A percentile compares a stretch with the other conserved stretches of the same genome.
phyloP scores from a whole-genome alignment of 1,140 invertebrate genomes.

The Leptinotarsa texana region DNA sequence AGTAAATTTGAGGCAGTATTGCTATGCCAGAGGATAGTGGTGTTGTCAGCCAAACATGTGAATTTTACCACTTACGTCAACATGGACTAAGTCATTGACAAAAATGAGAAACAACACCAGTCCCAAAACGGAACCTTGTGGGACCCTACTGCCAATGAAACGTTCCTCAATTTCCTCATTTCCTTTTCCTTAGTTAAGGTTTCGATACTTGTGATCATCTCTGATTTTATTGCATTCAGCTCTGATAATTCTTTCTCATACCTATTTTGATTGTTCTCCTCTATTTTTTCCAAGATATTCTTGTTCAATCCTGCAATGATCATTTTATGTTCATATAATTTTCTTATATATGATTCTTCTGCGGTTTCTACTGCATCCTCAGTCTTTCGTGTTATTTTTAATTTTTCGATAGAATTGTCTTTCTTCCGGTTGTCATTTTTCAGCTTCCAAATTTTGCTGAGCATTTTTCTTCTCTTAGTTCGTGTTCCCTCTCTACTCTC shows the following conservation, averaged over 20 bases:
- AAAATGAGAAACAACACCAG: no score
- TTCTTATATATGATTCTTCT: neutral
- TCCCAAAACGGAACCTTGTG: no score
- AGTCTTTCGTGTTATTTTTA: neutral
- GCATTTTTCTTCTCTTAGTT: constrained; percentile 1
- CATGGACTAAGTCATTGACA: no score
- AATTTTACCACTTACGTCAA: no score
- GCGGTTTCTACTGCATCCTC: neutral
- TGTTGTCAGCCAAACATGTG: no score
- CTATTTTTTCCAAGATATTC: neutral
- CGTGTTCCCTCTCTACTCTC: neutral
- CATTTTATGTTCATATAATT: neutral
- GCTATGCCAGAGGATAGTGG: no score
- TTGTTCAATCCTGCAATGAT: constrained; percentile 1
- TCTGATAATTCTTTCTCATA: neutral
- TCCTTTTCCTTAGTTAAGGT: neutral
- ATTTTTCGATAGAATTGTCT: neutral
- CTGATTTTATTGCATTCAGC: neutral
- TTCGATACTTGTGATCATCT: neutral
- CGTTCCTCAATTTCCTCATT: no score
- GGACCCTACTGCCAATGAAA: no score
- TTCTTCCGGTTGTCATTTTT: neutral
- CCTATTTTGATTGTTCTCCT: neutral
- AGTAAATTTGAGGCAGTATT: no score
- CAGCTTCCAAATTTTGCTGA: neutral